A percentile compares a stretch with the other conserved stretches of the same genome.
phyloP scores from a whole-genome alignment of 2,888 invertebrate species.

The Drosophila heteroneura region DNA sequence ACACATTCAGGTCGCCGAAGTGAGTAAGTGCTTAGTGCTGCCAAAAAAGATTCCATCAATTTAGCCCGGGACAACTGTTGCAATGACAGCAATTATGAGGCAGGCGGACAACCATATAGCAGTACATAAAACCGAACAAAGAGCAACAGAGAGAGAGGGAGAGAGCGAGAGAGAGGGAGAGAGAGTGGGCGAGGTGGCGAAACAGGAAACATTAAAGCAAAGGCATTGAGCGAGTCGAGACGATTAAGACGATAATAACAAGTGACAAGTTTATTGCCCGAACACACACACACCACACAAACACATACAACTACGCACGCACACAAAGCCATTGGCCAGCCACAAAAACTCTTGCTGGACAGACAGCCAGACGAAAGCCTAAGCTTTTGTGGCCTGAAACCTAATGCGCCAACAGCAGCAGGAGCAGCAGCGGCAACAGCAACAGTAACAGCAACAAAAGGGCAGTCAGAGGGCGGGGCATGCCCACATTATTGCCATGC shows the following conservation, averaged over 20 bases:
- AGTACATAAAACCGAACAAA: constrained; percentile 53
- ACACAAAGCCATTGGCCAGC: constrained; percentile 48
- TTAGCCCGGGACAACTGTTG: constrained; percentile 64
- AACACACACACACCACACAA: constrained; percentile 48
- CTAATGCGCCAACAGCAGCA: constrained; percentile 68
- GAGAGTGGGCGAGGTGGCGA: not conserved
- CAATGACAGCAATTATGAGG: constrained; percentile 71
- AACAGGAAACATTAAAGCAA: constrained; percentile 62
- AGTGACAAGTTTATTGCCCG: constrained; percentile 82
- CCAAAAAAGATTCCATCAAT: constrained; percentile 58
- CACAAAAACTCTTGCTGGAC: constrained; percentile 67
- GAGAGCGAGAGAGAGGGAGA: not conserved
- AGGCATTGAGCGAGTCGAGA: constrained; percentile 57
- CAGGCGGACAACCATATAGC: constrained; percentile 22
- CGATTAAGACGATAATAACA: constrained; percentile 83
- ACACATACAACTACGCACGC: constrained; percentile 43
- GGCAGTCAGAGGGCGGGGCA: constrained; percentile 4
- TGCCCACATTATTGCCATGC: constrained; percentile 69
- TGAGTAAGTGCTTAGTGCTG: constrained; percentile 39
- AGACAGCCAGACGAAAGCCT: constrained; percentile 61
- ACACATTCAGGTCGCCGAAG: constrained; percentile 3
- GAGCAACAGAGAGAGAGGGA: not conserved
- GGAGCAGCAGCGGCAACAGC: constrained; percentile 53
- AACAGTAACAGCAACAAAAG: constrained; percentile 35
- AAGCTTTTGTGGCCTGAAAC: constrained; percentile 78